These are phyloP conservation scores for Equus quagga DNA, from an alignment of 2,113 vertebrate species.

Conservation along the genomic window DNA sequence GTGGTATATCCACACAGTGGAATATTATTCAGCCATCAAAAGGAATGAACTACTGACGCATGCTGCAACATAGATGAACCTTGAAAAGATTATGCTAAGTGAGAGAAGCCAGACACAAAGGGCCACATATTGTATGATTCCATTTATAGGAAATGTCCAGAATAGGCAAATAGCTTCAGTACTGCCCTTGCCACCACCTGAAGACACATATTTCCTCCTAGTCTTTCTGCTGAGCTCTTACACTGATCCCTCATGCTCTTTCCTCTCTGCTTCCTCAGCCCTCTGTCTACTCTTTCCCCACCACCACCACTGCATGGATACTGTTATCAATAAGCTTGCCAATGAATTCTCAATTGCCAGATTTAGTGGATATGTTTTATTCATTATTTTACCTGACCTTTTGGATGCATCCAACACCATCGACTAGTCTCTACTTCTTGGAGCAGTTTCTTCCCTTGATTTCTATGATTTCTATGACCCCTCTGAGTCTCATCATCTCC, in stretches of 20 bases:
- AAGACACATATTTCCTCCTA: too few relatives aligned
- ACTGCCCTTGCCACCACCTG: not conserved
- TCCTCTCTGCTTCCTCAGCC: not conserved
- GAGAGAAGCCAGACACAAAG: not conserved
- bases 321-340: not conserved
- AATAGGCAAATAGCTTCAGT: not conserved
- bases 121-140: not conserved
- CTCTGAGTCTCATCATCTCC: not conserved
- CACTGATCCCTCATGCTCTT: too few relatives aligned
- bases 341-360: not conserved
- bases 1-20: fast-evolving
- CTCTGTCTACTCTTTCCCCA: not conserved
- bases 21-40: not conserved
- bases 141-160: not conserved
- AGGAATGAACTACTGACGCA: not conserved
- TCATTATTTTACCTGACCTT: not conserved
- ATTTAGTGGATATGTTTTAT: not conserved
- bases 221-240: not conserved
- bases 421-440: not conserved
- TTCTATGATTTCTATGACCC: not conserved
- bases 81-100: not conserved
- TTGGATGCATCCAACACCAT: not conserved
- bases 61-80: not conserved
- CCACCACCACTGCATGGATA: not conserved
- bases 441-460: not conserved